Conservation (phyloP, 2,113 vertebrate genomes). For the Petrocephalus zakoni region DNA sequence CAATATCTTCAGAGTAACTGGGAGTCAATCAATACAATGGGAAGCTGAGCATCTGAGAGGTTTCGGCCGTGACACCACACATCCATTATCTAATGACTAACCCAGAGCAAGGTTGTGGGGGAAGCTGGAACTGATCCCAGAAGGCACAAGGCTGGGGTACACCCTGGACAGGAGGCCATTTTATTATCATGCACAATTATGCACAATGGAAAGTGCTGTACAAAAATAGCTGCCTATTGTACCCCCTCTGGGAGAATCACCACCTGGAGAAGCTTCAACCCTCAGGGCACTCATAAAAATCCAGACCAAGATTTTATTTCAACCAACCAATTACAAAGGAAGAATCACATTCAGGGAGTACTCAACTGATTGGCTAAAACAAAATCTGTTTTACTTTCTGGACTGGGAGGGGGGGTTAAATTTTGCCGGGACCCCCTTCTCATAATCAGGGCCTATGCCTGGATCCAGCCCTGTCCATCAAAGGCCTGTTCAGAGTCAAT, state of each 20-base stretch:
- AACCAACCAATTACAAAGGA: not conserved
- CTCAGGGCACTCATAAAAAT: not conserved
- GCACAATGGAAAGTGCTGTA: not conserved
- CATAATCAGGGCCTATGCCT: too few species aligned
- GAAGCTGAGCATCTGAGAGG: not conserved
- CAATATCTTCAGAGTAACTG: not conserved
- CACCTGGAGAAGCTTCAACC: not conserved
- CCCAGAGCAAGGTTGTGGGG: not conserved
- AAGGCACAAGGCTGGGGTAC: not conserved
- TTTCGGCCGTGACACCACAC: not conserved
- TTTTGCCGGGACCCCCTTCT: too few species aligned
- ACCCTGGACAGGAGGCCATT: not conserved
- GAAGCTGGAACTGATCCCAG: not conserved
- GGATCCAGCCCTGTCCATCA: too few species aligned
- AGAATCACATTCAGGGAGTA: too few species aligned
- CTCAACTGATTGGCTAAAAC: too few species aligned
- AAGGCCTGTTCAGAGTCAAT: too few species aligned
- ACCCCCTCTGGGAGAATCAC: not conserved
- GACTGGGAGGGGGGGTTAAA: too few species aligned
- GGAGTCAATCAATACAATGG: not conserved
- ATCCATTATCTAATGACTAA: not conserved
- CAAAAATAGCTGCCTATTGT: not conserved
- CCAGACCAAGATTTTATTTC: not conserved
- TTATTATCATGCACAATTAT: not conserved
- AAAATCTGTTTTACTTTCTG: too few species aligned